Evolutionary conservation across 2,797 vertebrate species (phyloP).

Genomic region (Megalops cyprinoides): DNA sequence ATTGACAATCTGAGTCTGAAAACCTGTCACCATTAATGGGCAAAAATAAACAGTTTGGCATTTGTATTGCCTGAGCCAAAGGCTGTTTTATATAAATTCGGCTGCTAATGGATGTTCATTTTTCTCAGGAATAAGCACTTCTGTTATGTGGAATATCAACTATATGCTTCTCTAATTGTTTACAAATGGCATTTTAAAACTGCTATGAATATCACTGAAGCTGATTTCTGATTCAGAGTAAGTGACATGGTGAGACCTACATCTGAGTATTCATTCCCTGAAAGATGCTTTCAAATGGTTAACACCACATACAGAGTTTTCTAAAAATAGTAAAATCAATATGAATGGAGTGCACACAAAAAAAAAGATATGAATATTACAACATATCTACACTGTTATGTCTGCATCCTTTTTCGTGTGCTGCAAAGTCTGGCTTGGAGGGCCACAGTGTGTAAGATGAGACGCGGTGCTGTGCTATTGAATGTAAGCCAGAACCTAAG

Average conservation of each 20-base stretch:
- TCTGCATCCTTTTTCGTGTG: not conserved
- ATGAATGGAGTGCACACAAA: not conserved
- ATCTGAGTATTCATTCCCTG: not conserved
- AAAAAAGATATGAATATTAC: not conserved
- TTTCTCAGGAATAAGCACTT: not conserved
- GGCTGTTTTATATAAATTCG: conserved; percentile 4
- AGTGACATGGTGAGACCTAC: not conserved
- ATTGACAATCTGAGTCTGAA: not conserved
- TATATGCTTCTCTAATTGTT: not conserved
- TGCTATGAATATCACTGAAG: not conserved
- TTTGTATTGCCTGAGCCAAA: not conserved
- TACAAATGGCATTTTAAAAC: not conserved
- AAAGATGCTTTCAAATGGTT: not conserved
- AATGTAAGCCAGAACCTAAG: not conserved
- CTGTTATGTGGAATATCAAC: not conserved
- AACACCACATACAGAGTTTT: not conserved
- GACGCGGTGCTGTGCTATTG: not conserved
- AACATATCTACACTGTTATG: no score
- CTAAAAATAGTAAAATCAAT: not conserved
- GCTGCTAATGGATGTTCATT: conserved; percentile 7
- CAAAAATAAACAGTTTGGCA: not conserved
- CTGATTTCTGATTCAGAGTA: not conserved
- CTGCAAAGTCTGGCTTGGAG: not conserved
- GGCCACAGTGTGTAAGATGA: not conserved
- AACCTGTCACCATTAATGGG: not conserved